Conservation (phyloP, 2,113 vertebrate species). For the Eretmochelys imbricata region DNA sequence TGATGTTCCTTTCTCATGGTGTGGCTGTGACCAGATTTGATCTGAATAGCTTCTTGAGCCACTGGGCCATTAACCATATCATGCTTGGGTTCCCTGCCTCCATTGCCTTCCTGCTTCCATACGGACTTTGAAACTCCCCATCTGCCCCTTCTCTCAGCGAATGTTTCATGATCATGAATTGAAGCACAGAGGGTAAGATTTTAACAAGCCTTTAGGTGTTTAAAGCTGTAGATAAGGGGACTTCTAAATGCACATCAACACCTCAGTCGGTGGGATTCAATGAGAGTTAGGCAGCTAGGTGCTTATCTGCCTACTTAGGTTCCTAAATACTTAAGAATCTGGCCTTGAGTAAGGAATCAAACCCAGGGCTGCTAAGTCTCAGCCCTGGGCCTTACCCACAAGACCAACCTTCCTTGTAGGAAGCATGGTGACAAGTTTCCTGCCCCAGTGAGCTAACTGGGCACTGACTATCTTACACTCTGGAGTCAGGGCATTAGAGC, state of each 20-base stretch:
- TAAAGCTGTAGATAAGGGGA: neutral
- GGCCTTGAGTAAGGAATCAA: neutral
- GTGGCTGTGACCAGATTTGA: neutral
- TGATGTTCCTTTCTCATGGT: neutral
- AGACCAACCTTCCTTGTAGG: neutral
- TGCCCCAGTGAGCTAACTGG: neutral
- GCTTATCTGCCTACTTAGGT: neutral
- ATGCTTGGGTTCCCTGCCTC: neutral
- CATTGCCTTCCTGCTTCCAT: neutral
- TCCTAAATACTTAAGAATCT: neutral
- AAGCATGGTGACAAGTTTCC: neutral
- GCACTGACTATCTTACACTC: fast-evolving
- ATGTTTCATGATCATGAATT: neutral
- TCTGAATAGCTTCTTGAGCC: neutral
- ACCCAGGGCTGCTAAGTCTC: too few relatives aligned
- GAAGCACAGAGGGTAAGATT: neutral
- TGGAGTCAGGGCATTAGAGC: neutral
- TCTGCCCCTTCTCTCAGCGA: neutral
- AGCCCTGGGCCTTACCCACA: neutral
- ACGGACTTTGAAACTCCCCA: neutral
- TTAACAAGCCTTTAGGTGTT: constrained; percentile 17
- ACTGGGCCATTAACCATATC: neutral
- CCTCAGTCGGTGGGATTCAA: neutral
- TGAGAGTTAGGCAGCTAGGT: neutral
- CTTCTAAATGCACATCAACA: neutral